Conservation (phyloP, 1,140 invertebrate species). For the Ceratitis capitata region DNA sequence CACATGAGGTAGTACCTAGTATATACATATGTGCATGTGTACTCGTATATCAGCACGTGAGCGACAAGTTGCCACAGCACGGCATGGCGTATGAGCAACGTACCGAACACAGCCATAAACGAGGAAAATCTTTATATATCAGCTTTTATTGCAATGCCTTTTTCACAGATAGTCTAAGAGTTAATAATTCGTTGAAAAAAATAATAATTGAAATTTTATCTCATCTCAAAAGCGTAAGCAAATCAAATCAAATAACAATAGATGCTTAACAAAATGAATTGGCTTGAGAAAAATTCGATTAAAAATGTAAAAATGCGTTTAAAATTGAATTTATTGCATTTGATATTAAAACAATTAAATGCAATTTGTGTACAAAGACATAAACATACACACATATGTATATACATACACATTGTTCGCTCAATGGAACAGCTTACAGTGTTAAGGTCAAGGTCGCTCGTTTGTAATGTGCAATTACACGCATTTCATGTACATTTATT, state of each 20-base stretch:
- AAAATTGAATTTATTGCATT: background rate
- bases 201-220: background rate
- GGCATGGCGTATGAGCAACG: background rate
- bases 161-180: background rate
- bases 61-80: too few relatives aligned
- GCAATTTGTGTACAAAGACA: background rate
- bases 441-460: conserved; percentile 4
- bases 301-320: background rate
- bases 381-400: background rate
- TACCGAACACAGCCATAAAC: background rate
- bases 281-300: background rate
- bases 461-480: background rate
- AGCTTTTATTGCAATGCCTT: background rate
- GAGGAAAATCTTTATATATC: too few relatives aligned
- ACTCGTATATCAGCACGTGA: too few relatives aligned
- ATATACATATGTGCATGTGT: background rate
- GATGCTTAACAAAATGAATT: background rate
- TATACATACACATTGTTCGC: background rate
- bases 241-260: background rate
- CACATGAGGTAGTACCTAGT: background rate
- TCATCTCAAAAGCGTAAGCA: background rate
- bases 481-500: background rate
- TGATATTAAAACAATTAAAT: background rate
- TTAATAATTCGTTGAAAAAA: background rate
- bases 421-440: background rate